These are phyloP conservation scores for Tragelaphus eurycerus DNA, from an alignment of 2,797 vertebrate genomes.

Conservation along the genomic window DNA sequence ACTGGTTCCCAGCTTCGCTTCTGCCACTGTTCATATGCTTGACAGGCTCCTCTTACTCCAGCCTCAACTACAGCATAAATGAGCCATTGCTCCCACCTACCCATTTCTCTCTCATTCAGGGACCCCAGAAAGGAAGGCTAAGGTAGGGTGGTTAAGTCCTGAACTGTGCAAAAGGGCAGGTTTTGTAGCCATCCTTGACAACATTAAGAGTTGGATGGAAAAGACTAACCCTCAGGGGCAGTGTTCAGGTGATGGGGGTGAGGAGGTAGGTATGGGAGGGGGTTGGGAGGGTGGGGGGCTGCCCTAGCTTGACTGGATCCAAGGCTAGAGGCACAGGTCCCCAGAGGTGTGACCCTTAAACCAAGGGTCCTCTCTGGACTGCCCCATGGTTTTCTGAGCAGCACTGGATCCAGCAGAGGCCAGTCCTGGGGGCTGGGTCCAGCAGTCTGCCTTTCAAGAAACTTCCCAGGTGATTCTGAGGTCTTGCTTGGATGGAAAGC, in stretches of 20 bases:
- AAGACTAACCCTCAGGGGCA: not conserved
- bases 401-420: not conserved
- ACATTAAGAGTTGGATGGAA: not conserved
- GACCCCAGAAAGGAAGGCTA: not conserved
- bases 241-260: not conserved
- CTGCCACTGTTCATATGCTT: not conserved
- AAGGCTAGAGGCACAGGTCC: not conserved
- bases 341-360: not conserved
- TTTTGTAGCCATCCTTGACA: not conserved
- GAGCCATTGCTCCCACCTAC: not conserved
- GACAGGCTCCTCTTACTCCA: not conserved
- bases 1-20: not conserved
- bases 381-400: too few species aligned
- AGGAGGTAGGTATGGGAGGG: not conserved
- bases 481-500: not conserved
- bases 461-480: not conserved
- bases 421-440: too few species aligned
- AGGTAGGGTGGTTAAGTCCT: not conserved
- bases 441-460: not conserved
- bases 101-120: not conserved
- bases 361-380: not conserved
- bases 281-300: not conserved
- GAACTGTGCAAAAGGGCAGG: not conserved
- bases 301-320: not conserved
- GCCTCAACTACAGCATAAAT: not conserved